A percentile compares a stretch with the other conserved stretches of the same genome.
These are phyloP conservation scores for Sesamia nonagrioides DNA, from an alignment of 1,140 invertebrate species.

Conservation along the genomic window DNA sequence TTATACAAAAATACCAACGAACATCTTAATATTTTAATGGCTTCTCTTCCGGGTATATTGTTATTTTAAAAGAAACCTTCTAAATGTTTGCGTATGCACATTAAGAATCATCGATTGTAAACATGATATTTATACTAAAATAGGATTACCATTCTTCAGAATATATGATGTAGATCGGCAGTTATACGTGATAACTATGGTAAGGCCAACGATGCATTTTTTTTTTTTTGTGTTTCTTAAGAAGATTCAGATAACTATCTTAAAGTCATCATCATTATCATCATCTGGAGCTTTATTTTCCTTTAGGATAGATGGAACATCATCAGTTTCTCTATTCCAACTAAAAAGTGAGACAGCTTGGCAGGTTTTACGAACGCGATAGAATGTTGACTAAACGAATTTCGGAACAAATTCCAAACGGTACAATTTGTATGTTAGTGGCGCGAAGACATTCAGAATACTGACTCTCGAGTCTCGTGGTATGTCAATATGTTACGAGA, in stretches of 20 bases:
- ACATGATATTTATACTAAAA: too few species aligned
- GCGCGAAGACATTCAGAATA: slow-evolving; percentile 10
- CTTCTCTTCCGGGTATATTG: slow-evolving; percentile 8
- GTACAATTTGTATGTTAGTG: slow-evolving; percentile 35
- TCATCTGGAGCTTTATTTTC: too few species aligned
- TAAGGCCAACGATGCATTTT: too few species aligned
- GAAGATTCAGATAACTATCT: too few species aligned
- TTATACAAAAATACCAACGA: slow-evolving; percentile 14
- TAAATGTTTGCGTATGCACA: neutral
- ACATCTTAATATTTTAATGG: neutral
- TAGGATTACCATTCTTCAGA: too few species aligned
- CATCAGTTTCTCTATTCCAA: neutral
- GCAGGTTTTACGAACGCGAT: neutral
- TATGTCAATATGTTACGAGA: neutral
- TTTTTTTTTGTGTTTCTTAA: too few species aligned
- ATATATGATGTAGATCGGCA: too few species aligned
- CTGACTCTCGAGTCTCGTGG: neutral
- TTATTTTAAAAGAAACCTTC: slow-evolving; percentile 1
- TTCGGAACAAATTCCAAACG: slow-evolving; percentile 23
- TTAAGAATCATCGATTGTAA: neutral
- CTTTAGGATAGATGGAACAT: neutral
- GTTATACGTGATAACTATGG: too few species aligned
- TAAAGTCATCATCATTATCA: neutral
- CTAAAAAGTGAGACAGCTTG: neutral
- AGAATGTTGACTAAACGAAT: neutral